These are phyloP conservation scores for Nothocercus julius DNA, from an alignment of 2,113 vertebrate genomes.

Conservation along the genomic window DNA sequence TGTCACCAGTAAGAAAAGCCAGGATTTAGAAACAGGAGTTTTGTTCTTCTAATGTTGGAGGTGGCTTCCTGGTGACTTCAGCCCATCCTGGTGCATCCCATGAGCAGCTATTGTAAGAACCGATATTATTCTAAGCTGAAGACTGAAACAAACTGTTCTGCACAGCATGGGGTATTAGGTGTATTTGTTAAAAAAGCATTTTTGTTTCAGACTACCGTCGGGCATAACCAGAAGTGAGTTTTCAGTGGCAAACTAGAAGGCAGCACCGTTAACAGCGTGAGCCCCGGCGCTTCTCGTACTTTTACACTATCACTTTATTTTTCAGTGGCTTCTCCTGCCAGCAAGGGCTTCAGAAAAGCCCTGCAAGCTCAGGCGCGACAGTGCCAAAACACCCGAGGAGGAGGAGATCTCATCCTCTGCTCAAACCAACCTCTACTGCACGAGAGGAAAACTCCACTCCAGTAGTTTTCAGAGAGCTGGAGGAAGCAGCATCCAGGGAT, in stretches of 20 bases:
- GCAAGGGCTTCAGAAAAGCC: background rate
- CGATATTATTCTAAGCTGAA: too few species aligned
- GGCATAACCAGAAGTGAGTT: background rate
- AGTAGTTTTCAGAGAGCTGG: background rate
- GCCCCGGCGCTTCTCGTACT: background rate
- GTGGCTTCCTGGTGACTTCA: background rate
- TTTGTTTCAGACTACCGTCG: background rate
- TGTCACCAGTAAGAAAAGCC: background rate
- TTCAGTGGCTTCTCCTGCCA: background rate
- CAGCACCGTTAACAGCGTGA: background rate
- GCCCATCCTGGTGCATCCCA: background rate
- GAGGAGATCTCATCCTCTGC: slow-evolving; percentile 7
- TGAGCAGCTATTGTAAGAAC: background rate
- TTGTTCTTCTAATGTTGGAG: background rate
- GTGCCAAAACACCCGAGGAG: background rate
- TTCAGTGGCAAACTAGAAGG: background rate
- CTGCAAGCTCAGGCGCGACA: background rate
- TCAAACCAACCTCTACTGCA: background rate
- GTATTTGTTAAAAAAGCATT: background rate
- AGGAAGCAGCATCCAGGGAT: background rate
- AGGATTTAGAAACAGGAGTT: background rate
- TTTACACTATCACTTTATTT: background rate
- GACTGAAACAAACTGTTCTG: background rate
- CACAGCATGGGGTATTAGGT: background rate
- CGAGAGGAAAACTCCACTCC: background rate